Conservation (phyloP, 2,797 vertebrate genomes). For the Pangasius macronema region DNA sequence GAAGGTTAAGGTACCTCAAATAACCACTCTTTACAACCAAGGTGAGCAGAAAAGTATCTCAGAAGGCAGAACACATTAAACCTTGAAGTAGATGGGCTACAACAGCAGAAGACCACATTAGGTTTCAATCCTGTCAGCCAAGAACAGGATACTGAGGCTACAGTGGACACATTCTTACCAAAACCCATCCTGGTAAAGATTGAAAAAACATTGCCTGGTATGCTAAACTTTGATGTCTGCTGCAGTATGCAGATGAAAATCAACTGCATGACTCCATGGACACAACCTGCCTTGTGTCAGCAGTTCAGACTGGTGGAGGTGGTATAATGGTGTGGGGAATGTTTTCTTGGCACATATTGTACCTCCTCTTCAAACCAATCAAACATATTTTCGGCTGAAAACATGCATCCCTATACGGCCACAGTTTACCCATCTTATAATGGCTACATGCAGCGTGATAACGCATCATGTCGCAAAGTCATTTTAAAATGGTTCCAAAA, state of each 20-base stretch:
- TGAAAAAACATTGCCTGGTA: background rate
- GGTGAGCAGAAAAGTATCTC: background rate
- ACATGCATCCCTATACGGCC: background rate
- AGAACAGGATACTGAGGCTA: background rate
- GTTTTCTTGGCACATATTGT: background rate
- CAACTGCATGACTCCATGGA: background rate
- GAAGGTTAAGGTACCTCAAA: background rate
- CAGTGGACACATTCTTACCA: background rate
- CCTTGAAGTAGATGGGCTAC: background rate
- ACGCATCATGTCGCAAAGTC: background rate
- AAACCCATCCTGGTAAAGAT: background rate
- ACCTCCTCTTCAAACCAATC: background rate
- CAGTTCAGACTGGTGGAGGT: background rate
- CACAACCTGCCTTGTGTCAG: background rate
- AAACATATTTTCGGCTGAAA: background rate
- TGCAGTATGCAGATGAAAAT: background rate
- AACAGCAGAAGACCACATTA: too few species aligned
- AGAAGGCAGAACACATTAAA: background rate
- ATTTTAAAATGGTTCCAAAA: constrained; percentile 3
- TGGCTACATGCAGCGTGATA: background rate
- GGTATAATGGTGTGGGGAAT: background rate
- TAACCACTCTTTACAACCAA: background rate
- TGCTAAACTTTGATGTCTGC: background rate
- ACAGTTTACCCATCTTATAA: background rate
- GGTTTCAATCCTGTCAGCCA: background rate